Conservation (phyloP, 2,797 vertebrate species). For the Gobio occitaniae region DNA sequence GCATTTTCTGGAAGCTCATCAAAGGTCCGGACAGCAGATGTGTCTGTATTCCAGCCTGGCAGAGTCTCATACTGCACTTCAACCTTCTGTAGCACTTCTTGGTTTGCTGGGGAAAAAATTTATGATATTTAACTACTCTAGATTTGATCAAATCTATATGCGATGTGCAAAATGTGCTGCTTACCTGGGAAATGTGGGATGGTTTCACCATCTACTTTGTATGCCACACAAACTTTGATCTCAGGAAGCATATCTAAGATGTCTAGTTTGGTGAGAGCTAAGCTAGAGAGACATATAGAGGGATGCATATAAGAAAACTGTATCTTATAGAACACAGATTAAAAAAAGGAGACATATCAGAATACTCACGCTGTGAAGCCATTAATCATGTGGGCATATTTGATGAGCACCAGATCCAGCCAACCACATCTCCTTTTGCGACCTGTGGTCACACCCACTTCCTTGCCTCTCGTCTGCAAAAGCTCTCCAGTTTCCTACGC, state of each 20-base stretch:
- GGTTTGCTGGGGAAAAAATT: conserved; percentile 84
- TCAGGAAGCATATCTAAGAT: conserved; percentile 92
- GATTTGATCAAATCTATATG: neutral
- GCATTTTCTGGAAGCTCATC: conserved; percentile 93
- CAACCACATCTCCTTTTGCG: conserved; percentile 96
- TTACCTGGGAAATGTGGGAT: conserved; percentile 99
- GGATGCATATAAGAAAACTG: neutral
- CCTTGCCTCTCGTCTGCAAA: conserved; percentile 90
- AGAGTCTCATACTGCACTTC: conserved; percentile 94
- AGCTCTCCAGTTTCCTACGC: conserved; percentile 89
- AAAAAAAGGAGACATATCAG: neutral
- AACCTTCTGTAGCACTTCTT: conserved; percentile 93
- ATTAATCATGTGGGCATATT: conserved; percentile 98
- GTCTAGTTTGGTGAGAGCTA: conserved; percentile 98
- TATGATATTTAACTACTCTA: neutral
- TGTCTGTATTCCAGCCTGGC: conserved; percentile 93
- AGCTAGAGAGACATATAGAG: conserved; percentile 70
- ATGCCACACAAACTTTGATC: conserved; percentile 93
- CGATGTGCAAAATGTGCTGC: conserved; percentile 16
- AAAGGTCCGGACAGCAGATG: conserved; percentile 87
- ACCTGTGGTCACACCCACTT: conserved; percentile 96
- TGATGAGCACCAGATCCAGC: conserved; percentile 94
- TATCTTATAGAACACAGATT: neutral
- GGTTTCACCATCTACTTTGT: conserved; percentile 87
- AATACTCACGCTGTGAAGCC: conserved; percentile 96